phyloP scores from a whole-genome alignment of 2,888 invertebrate species.

The Myopa tessellatipennis region DNA sequence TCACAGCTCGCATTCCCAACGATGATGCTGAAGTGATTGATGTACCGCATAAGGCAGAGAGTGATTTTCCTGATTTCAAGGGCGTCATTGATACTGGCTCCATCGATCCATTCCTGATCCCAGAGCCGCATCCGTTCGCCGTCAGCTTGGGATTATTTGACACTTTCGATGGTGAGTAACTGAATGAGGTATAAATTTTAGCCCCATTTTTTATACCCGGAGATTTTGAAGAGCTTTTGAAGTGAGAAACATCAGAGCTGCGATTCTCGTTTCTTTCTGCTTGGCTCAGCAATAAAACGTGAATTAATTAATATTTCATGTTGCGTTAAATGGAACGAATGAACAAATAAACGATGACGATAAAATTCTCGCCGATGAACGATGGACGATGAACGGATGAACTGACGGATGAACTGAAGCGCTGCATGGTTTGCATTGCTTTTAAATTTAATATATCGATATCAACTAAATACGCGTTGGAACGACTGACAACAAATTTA shows the following conservation, averaged over 20 bases:
- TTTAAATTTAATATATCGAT: too few species aligned
- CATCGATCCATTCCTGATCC: slow-evolving; percentile 61
- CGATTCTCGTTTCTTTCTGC: not conserved
- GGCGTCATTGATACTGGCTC: slow-evolving; percentile 65
- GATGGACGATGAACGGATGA: not conserved
- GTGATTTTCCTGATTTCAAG: slow-evolving; percentile 59
- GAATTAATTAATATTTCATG: slow-evolving; percentile 59
- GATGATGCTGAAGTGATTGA: slow-evolving; percentile 64
- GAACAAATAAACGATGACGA: slow-evolving; percentile 25
- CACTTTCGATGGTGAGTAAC: slow-evolving; percentile 65
- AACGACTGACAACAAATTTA: too few species aligned
- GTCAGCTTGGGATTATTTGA: slow-evolving; percentile 62
- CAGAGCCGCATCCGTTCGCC: slow-evolving; percentile 58
- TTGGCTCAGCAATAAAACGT: slow-evolving; percentile 49
- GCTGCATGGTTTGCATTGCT: not conserved
- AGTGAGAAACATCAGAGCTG: too few species aligned
- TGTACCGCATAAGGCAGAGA: slow-evolving; percentile 53
- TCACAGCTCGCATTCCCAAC: slow-evolving; percentile 59
- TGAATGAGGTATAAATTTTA: not conserved
- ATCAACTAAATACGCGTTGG: too few species aligned
- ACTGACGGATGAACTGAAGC: not conserved
- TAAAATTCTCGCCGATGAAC: not conserved
- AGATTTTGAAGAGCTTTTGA: not conserved
- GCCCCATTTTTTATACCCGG: slow-evolving; percentile 14
- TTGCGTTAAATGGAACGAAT: slow-evolving; percentile 50